phyloP scores from a whole-genome alignment of 2,797 vertebrate genomes.

The Argentina silus region DNA sequence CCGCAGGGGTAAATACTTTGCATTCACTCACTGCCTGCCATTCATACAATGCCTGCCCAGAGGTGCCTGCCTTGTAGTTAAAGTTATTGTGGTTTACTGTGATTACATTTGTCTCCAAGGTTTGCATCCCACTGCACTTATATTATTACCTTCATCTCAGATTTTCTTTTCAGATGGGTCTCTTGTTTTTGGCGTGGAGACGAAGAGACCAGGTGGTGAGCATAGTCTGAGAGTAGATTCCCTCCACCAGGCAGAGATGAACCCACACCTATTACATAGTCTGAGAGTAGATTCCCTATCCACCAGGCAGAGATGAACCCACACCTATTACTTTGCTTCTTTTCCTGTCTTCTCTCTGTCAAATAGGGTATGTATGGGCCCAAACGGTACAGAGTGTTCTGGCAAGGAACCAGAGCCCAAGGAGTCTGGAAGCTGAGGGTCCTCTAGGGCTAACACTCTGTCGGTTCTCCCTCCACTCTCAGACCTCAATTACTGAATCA shows the following conservation, averaged over 20 bases:
- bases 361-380: constrained; percentile 55
- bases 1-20: not conserved
- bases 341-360: constrained; percentile 43
- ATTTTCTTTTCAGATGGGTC: too few species aligned
- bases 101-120: not conserved
- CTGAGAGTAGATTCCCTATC: constrained; percentile 25
- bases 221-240: constrained; percentile 21
- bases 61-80: not conserved
- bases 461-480: constrained; percentile 57
- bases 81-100: not conserved
- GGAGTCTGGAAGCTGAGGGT: constrained; percentile 42
- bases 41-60: not conserved
- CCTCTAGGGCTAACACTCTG: constrained; percentile 52
- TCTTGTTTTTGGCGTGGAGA: too few species aligned
- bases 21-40: too few species aligned
- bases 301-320: constrained; percentile 49
- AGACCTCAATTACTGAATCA: constrained; percentile 69
- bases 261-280: constrained; percentile 46
- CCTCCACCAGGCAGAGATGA: constrained; percentile 46
- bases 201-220: constrained; percentile 37
- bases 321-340: constrained; percentile 24
- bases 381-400: constrained; percentile 27
- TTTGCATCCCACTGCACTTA: too few species aligned
- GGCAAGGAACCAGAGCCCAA: constrained; percentile 39
- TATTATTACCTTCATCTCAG: too few species aligned